These are phyloP conservation scores for Periparus ater DNA, from an alignment of 2,797 vertebrate genomes.

Conservation along the genomic window DNA sequence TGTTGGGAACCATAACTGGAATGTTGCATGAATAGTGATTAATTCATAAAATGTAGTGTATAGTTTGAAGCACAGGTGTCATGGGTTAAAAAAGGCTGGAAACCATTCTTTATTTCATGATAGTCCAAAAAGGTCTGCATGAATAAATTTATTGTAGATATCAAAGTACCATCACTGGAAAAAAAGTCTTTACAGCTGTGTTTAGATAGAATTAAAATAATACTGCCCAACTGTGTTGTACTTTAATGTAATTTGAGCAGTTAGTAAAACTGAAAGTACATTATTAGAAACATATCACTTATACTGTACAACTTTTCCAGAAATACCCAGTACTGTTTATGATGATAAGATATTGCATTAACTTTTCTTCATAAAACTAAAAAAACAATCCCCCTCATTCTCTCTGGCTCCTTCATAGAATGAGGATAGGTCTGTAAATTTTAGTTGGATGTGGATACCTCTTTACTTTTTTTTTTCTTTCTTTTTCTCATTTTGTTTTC, in stretches of 20 bases:
- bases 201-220: slow-evolving; percentile 20
- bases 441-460: background rate
- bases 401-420: background rate
- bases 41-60: background rate
- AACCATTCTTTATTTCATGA: background rate
- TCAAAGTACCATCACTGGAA: background rate
- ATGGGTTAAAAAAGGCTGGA: background rate
- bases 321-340: background rate
- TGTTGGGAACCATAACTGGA: background rate
- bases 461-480: background rate
- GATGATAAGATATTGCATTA: background rate
- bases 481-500: background rate
- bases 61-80: background rate
- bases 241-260: background rate
- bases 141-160: background rate
- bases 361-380: background rate
- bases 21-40: background rate
- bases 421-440: background rate
- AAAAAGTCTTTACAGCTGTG: background rate
- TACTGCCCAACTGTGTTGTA: background rate
- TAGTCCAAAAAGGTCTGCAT: background rate
- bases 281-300: background rate
- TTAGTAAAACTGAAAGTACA: background rate
- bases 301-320: background rate
- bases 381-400: background rate